These are phyloP conservation scores for Aphelenchoides besseyi DNA, from an alignment of 1,140 invertebrate genomes.

Conservation along the genomic window DNA sequence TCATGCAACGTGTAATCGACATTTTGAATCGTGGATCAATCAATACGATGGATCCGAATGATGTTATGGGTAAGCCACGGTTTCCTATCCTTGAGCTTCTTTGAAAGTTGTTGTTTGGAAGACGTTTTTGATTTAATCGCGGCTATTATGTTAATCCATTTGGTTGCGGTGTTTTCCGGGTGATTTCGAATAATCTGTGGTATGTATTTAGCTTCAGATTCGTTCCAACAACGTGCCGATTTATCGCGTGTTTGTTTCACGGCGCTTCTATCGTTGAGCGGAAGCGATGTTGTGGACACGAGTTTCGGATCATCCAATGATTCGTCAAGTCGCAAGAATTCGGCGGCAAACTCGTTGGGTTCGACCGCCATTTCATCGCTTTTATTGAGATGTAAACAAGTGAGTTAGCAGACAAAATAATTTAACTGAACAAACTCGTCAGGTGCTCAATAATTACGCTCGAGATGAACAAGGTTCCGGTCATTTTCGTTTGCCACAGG, in stretches of 20 bases:
- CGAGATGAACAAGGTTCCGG: conserved; percentile 50
- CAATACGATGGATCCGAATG: conserved; percentile 64
- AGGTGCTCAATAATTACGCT: conserved; percentile 53
- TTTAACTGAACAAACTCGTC: conserved; percentile 19
- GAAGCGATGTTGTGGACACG: conserved; percentile 10
- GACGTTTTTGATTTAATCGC: conserved; percentile 24
- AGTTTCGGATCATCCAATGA: conserved; percentile 6
- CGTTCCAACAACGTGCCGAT: conserved; percentile 55
- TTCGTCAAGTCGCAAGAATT: conserved; percentile 6
- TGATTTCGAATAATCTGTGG: conserved; percentile 21
- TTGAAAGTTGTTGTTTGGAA: conserved; percentile 16
- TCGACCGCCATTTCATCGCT: conserved; percentile 51
- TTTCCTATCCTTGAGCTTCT: conserved; percentile 13
- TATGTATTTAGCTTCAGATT: conserved; percentile 62
- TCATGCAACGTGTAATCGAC: conserved; percentile 80
- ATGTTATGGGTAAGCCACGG: conserved; percentile 53
- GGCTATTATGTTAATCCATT: conserved; percentile 16
- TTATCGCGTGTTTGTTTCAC: conserved; percentile 60
- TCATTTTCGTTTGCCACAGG: conserved; percentile 53
- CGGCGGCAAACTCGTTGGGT: conserved; percentile 35
- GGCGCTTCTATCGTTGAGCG: conserved; percentile 56
- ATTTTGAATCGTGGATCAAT: conserved; percentile 88
- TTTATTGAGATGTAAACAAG: conserved; percentile 49
- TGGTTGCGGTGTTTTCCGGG: conserved; percentile 11
- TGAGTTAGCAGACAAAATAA: conserved; percentile 12